phyloP scores from a whole-genome alignment of 2,797 vertebrate genomes.

The Alauda arvensis region DNA sequence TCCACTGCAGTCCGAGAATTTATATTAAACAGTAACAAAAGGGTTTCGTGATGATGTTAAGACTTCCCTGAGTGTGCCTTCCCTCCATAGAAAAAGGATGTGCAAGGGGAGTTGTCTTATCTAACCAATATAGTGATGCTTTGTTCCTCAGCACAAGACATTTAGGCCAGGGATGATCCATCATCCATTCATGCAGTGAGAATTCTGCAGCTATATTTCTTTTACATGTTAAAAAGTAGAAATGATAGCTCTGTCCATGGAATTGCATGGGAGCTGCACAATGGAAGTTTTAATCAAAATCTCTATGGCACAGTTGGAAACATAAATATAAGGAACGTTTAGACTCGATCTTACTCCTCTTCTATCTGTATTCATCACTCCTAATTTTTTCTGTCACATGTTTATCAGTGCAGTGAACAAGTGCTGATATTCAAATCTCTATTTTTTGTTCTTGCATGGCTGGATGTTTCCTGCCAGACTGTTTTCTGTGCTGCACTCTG shows the following conservation, averaged over 20 bases:
- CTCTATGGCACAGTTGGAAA: not conserved
- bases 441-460: not conserved
- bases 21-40: conserved; percentile 8
- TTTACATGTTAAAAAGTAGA: not conserved
- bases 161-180: not conserved
- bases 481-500: not conserved
- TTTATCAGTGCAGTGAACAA: not conserved
- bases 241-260: not conserved
- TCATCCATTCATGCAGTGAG: not conserved
- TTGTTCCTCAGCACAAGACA: not conserved
- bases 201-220: not conserved
- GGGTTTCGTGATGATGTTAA: not conserved
- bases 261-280: not conserved
- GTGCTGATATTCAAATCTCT: not conserved
- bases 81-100: not conserved
- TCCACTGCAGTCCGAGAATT: conserved; percentile 12
- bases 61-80: not conserved
- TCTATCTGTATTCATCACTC: not conserved
- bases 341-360: not conserved
- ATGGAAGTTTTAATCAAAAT: not conserved
- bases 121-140: not conserved
- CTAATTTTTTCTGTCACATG: accelerated
- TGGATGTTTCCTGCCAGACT: not conserved
- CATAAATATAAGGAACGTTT: not conserved
- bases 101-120: not conserved